phyloP scores from a whole-genome alignment of 2,888 invertebrate genomes.

The Cyclophora albipunctata region DNA sequence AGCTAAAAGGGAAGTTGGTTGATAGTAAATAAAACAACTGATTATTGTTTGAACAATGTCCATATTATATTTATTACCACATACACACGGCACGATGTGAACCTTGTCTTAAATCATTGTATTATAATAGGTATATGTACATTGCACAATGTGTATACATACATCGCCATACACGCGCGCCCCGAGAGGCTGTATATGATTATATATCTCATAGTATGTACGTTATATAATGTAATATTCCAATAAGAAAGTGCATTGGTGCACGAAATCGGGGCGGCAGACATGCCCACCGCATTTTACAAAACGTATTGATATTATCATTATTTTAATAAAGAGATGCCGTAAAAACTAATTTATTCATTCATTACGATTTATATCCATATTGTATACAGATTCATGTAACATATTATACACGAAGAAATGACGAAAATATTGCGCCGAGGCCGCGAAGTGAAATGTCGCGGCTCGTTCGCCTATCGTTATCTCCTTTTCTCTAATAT shows the following conservation, averaged over 20 bases:
- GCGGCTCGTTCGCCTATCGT: slow-evolving; percentile 69
- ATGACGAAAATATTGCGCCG: slow-evolving; percentile 73
- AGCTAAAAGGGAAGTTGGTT: slow-evolving; percentile 5
- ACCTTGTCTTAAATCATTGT: slow-evolving; percentile 89
- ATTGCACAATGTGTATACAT: slow-evolving; percentile 83
- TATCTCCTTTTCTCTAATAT: slow-evolving; percentile 70
- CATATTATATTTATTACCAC: slow-evolving; percentile 91
- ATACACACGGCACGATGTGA: slow-evolving; percentile 94
- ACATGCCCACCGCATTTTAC: slow-evolving; percentile 71
- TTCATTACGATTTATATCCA: slow-evolving; percentile 74
- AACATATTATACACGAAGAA: slow-evolving; percentile 79
- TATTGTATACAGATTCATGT: slow-evolving; percentile 79
- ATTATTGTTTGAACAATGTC: slow-evolving; percentile 88
- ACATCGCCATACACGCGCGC: slow-evolving; percentile 80
- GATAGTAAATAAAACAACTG: slow-evolving; percentile 63
- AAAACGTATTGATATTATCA: slow-evolving; percentile 74
- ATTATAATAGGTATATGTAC: slow-evolving; percentile 82
- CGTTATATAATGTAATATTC: slow-evolving; percentile 76
- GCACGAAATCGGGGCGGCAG: slow-evolving; percentile 74
- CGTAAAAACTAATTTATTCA: slow-evolving; percentile 74
- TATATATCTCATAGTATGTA: slow-evolving; percentile 76
- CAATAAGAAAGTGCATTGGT: slow-evolving; percentile 77
- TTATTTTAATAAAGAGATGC: slow-evolving; percentile 75
- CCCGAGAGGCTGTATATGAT: slow-evolving; percentile 76
- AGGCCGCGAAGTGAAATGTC: slow-evolving; percentile 52